A percentile compares a stretch with the other conserved stretches of the same genome.
Evolutionary conservation across 2,113 vertebrate species (phyloP).

Genomic region (Synodontis membranacea): DNA sequence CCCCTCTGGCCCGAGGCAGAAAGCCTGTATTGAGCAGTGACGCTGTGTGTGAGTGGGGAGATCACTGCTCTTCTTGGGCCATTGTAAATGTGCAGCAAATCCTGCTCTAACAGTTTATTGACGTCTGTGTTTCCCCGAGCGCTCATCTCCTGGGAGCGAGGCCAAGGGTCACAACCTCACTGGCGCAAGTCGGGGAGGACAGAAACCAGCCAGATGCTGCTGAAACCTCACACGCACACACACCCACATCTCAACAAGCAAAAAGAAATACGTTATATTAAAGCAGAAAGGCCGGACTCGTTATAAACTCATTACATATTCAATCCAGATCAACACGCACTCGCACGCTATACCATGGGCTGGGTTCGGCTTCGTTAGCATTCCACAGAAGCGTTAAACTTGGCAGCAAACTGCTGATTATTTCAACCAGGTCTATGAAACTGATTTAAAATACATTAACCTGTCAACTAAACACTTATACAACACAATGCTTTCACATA

Average conservation of each 20-base stretch:
- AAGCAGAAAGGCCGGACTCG: neutral
- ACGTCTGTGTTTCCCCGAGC: slow-evolving; percentile 53
- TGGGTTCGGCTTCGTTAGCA: neutral
- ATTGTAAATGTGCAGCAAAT: slow-evolving; percentile 52
- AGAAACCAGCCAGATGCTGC: slow-evolving; percentile 47
- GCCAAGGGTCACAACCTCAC: slow-evolving; percentile 47
- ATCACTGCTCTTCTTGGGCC: slow-evolving; percentile 43
- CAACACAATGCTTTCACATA: neutral
- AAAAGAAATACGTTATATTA: neutral
- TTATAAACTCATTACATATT: slow-evolving; percentile 4
- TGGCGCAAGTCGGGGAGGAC: slow-evolving; percentile 32
- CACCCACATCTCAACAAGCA: neutral
- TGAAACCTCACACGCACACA: slow-evolving; percentile 36
- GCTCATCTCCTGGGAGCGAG: slow-evolving; percentile 44
- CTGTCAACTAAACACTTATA: neutral
- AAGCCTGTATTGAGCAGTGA: slow-evolving; percentile 47
- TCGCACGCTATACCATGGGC: neutral
- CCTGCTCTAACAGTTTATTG: slow-evolving; percentile 56
- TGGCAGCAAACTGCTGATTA: neutral
- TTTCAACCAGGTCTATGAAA: neutral
- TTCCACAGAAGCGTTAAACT: neutral
- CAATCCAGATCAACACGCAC: neutral
- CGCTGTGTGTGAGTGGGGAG: slow-evolving; percentile 28
- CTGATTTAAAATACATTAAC: neutral
- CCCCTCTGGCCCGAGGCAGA: slow-evolving; percentile 45